These are phyloP conservation scores for Chiloscyllium plagiosum DNA, from an alignment of 2,113 vertebrate species.

Conservation along the genomic window DNA sequence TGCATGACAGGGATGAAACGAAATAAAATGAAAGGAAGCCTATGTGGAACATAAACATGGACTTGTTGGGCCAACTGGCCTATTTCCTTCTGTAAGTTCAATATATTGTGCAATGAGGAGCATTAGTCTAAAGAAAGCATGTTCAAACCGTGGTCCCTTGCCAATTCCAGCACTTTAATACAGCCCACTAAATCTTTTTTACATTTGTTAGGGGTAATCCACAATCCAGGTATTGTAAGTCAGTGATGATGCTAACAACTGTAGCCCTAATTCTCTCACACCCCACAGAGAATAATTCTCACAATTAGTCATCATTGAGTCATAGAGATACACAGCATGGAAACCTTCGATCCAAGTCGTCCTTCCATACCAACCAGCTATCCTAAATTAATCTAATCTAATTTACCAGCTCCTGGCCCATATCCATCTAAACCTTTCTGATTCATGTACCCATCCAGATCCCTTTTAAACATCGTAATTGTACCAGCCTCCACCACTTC, in stretches of 20 bases:
- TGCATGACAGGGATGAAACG: background rate
- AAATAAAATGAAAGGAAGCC: background rate
- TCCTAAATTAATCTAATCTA: no score
- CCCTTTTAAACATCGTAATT: no score
- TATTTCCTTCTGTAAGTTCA: background rate
- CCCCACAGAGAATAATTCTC: background rate
- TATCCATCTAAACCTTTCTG: no score
- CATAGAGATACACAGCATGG: no score
- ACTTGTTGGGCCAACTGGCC: background rate
- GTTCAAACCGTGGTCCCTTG: background rate
- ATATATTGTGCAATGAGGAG: background rate
- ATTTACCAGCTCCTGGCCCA: no score
- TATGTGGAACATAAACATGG: background rate
- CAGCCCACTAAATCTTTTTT: background rate
- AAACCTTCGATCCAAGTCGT: no score
- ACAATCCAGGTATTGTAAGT: background rate
- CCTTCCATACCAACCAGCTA: no score
- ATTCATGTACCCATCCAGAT: no score
- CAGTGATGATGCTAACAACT: background rate
- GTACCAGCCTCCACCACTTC: no score
- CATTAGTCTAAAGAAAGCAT: background rate
- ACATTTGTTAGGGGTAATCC: background rate
- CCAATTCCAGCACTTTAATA: background rate
- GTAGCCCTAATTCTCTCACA: background rate
- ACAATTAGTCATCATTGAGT: no score